Base-by-base conservation (phyloP, 2,888 invertebrate genomes). In the Lasioglossum vierecki region DNA sequence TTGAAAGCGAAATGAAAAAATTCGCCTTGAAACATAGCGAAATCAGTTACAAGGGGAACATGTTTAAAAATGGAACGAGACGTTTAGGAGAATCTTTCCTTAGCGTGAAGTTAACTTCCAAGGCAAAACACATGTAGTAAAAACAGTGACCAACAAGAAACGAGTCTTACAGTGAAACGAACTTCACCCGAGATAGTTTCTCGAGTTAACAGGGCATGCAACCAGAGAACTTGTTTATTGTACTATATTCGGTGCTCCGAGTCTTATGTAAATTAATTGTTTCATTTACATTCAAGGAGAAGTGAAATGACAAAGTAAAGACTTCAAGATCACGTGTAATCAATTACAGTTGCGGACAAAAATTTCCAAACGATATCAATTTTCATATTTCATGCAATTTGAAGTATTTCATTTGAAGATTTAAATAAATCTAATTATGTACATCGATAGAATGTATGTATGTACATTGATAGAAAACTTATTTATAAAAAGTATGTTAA, bases 171-270 rank as follows among this genome's bases (percentile, higher is more conserved):
- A 49, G 44, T 9, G 66, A 68, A 80, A 76, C 46, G 60, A 83
- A 75, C 74, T 63, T 71, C 35, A 63, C 80, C 75, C 66, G 80
- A 83, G 76, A 73, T 73, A 63, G 76, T 83, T 83, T 73, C 44
- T 35, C 63, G 26, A 53, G 81, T 80, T 83, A 76, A 76, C 76
- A 57, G 76, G 66, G 53, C 76, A 63, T 57, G 81, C 39, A 72
- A 76, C 57, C 41, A 35, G 57, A 66, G 72, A 83, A 46, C 80
- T 71, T 83, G 76, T 80, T 80, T 80, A 76, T 80, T 76, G 49
- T 44, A 66, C 66, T 41, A 44, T 26, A 80, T 73, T 73, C 30
- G 49, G 35, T 41, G 11, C 66, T 30, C 35, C 66, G 46, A 80
- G 68, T 35, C 72, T 80, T 66, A 39, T 66, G 76, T 46, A 46